Conservation (phyloP, 2,797 vertebrate genomes). For the Semaprochilodus insignis region DNA sequence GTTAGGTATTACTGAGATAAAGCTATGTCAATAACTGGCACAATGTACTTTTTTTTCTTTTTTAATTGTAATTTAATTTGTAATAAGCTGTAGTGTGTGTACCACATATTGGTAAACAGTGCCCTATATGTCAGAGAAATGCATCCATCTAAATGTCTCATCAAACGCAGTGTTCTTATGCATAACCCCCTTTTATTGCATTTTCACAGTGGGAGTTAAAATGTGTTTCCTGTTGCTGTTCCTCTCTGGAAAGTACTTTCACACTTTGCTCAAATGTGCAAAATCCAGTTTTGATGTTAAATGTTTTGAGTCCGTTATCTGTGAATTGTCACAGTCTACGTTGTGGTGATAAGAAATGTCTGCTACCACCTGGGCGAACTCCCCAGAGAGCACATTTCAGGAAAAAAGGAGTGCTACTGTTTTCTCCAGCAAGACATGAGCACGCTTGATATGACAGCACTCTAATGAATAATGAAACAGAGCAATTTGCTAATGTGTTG, state of each 20-base stretch:
- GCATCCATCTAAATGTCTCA: constrained; percentile 13
- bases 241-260: neutral
- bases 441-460: constrained; percentile 33
- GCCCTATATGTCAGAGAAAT: constrained; percentile 16
- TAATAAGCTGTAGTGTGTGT: neutral
- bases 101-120: constrained; percentile 25
- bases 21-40: neutral
- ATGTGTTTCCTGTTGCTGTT: constrained; percentile 12
- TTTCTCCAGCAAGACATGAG: constrained; percentile 56
- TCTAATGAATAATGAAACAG: constrained; percentile 58
- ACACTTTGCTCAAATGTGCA: constrained; percentile 8
- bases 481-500: constrained; percentile 59
- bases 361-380: constrained; percentile 1
- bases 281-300: constrained; percentile 1
- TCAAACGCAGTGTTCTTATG: constrained; percentile 27
- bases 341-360: neutral
- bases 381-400: neutral
- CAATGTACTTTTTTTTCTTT: neutral
- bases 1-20: constrained; percentile 13
- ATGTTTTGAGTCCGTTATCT: neutral
- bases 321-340: neutral
- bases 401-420: constrained; percentile 75
- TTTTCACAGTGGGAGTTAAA: constrained; percentile 27
- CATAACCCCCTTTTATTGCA: constrained; percentile 23
- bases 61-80: neutral